phyloP scores from a whole-genome alignment of 2,797 vertebrate genomes.

The Neosalanx taihuensis region DNA sequence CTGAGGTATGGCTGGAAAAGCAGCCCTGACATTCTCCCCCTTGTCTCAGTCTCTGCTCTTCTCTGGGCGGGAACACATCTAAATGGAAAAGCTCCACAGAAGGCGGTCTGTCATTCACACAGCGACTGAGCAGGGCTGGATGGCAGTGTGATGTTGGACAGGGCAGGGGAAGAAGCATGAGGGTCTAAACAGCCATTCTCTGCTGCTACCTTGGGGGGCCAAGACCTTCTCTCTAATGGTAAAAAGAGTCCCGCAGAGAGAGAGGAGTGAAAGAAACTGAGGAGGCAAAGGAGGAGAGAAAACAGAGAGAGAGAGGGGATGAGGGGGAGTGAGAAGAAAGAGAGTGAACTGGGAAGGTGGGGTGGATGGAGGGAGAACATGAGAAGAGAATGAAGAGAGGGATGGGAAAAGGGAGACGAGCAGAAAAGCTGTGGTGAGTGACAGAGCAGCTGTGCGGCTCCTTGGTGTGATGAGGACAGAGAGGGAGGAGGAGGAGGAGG shows the following conservation, averaged over 20 bases:
- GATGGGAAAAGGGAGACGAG: constrained; percentile 6
- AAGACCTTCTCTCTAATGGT: constrained; percentile 36
- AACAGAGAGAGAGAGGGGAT: not conserved
- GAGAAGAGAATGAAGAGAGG: not conserved
- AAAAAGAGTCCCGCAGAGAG: constrained; percentile 44
- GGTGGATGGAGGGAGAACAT: constrained; percentile 7
- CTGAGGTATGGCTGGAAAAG: too few relatives aligned
- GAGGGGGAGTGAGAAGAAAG: too few relatives aligned
- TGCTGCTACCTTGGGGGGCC: not conserved
- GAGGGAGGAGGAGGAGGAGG: not conserved
- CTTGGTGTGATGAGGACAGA: constrained; percentile 34
- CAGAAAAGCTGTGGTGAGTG: constrained; percentile 22
- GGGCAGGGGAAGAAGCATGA: too few relatives aligned
- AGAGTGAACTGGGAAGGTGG: too few relatives aligned
- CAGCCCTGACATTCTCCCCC: too few relatives aligned
- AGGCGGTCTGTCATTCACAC: too few relatives aligned
- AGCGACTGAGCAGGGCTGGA: too few relatives aligned
- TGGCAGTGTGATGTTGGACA: constrained; percentile 33
- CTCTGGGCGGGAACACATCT: too few relatives aligned
- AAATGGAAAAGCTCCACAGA: too few relatives aligned
- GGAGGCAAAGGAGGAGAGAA: not conserved
- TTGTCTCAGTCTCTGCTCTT: too few relatives aligned
- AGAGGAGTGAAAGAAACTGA: constrained; percentile 7
- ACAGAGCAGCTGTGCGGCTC: constrained; percentile 27
- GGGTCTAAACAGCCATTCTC: constrained; percentile 43